These are phyloP conservation scores for Salarias fasciatus DNA, from an alignment of 2,797 vertebrate genomes.

Conservation along the genomic window DNA sequence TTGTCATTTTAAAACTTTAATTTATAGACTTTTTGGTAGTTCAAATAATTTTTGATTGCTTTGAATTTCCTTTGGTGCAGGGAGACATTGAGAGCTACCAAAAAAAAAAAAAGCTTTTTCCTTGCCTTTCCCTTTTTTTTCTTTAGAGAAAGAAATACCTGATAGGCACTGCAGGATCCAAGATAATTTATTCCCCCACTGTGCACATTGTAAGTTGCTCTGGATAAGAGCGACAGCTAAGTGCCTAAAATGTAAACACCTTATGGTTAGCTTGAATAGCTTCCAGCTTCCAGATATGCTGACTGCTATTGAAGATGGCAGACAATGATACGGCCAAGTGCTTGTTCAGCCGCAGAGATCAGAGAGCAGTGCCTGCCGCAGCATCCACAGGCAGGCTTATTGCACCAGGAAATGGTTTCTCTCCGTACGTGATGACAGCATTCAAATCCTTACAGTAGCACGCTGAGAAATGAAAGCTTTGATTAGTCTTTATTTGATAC, in stretches of 20 bases:
- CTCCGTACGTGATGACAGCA: constrained; percentile 3
- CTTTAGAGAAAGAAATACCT: not conserved
- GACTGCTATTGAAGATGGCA: constrained; percentile 36
- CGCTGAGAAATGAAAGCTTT: not conserved
- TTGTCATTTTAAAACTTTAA: too few relatives aligned
- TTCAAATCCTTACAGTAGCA: not conserved
- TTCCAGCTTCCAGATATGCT: constrained; percentile 20
- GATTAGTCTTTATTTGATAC: not conserved
- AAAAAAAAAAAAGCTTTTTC: not conserved
- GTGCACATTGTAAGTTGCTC: constrained; percentile 5
- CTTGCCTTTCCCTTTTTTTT: not conserved
- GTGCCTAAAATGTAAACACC: constrained; percentile 42
- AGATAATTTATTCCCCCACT: constrained; percentile 35
- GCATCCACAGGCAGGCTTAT: constrained; percentile 4
- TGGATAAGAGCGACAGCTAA: constrained; percentile 8
- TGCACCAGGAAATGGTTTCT: constrained; percentile 3
- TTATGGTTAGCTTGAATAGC: constrained; percentile 32
- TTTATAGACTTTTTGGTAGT: not conserved
- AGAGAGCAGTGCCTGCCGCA: constrained; percentile 13
- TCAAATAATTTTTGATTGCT: not conserved
- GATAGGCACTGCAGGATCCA: not conserved
- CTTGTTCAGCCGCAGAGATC: constrained; percentile 10
- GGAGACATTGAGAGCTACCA: too few relatives aligned
- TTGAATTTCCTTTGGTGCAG: not conserved
- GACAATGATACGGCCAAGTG: constrained; percentile 28